These are phyloP conservation scores for Leucophora obtusa DNA, from an alignment of 2,888 invertebrate species.

Conservation along the genomic window DNA sequence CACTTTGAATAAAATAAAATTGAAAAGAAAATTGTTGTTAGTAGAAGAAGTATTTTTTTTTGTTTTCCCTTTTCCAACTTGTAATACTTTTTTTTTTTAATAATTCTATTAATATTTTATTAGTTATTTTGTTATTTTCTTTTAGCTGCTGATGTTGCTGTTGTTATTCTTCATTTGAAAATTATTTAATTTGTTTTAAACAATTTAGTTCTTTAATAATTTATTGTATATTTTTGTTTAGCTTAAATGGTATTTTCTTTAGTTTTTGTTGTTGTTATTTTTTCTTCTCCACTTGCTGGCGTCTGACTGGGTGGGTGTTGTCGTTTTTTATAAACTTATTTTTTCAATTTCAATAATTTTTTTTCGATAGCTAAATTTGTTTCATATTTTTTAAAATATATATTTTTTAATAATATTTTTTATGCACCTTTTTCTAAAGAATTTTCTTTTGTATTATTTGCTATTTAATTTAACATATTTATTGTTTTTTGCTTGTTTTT, in stretches of 20 bases:
- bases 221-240: constrained; percentile 30
- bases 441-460: neutral
- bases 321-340: constrained; percentile 36
- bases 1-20: constrained; percentile 28
- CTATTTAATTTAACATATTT: neutral
- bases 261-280: constrained; percentile 38
- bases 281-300: constrained; percentile 38
- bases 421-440: constrained; percentile 22
- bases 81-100: neutral
- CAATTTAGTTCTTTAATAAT: constrained; percentile 20
- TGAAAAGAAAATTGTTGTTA: neutral
- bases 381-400: constrained; percentile 8
- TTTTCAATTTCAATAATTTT: constrained; percentile 26
- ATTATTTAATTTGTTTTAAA: neutral
- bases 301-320: constrained; percentile 59
- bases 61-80: constrained; percentile 4
- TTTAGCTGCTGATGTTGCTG: neutral
- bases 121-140: constrained; percentile 8
- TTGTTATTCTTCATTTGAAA: neutral
- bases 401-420: neutral
- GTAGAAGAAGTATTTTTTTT: neutral
- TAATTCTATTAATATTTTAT: constrained; percentile 9
- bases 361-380: neutral
- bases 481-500: constrained; percentile 9
- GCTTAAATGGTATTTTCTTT: constrained; percentile 18